Evolutionary conservation across 2,113 vertebrate species (phyloP), one percentile per base, ranked within the genome.

Genomic region (Mormoops blainvillei): DNA sequence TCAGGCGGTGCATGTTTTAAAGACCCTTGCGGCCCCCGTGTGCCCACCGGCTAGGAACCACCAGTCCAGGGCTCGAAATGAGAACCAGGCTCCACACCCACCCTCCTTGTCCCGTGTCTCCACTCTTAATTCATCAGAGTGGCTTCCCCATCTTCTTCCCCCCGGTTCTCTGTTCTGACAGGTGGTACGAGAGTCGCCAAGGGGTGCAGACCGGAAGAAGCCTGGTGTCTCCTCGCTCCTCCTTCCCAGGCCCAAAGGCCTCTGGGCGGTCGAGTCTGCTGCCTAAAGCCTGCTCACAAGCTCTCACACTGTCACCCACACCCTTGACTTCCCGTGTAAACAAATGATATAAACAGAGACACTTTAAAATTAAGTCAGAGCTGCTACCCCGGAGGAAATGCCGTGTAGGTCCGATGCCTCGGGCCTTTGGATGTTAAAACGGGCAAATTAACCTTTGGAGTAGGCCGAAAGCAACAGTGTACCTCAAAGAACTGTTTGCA

Each of bases 41-140:
- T n/a, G n/a, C n/a, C n/a, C n/a, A n/a, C n/a, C n/a, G n/a, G n/a
- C n/a, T n/a, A n/a, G n/a, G n/a, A n/a, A n/a, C n/a, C n/a, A 10
- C 58, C 3, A 4, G 28, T 77, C n/a, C 13, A 45, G 12, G 77
- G 26, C 26, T 20, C 48, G 36, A 68, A 81, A 50, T 18, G 31
- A 71, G 36, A n/a, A 19, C 1, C 1, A 2, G 5, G 38, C 6
- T 4, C 31, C 45, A 19, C 36, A 11, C 36, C 5, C 4, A 3
- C 45, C 8, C 19, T 12, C 41, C 16, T 13, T 2, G 12, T 36
- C 61, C 12, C 52, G 38, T 0, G 0, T 31, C 52, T 50, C 68
- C 77, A 8, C 13, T 8, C 65, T 56, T 38, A 54, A 45, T 28
- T 87, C 48, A 28, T 50, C 45, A 77, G 18, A 82, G 19, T 4